Conservation (phyloP, 1,140 invertebrate species). For the Formica selysi region DNA sequence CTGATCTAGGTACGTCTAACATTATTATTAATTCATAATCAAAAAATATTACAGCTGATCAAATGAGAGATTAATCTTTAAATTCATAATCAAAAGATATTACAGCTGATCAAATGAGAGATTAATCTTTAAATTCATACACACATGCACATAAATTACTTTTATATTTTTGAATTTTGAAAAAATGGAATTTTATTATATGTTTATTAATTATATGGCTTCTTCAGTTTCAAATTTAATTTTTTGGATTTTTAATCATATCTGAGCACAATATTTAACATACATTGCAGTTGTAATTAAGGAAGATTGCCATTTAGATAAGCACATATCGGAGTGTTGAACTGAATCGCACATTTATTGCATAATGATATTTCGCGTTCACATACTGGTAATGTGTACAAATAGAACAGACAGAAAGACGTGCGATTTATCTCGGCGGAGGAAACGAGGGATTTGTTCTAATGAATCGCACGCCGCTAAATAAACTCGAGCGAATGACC, state of each 20-base stretch:
- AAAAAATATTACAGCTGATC: neutral
- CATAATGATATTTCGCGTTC: slow-evolving; percentile 23
- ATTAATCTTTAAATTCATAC: neutral
- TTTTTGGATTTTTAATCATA: neutral
- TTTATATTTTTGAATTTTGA: neutral
- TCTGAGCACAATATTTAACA: neutral
- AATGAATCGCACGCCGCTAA: slow-evolving; percentile 49
- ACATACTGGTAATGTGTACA: neutral
- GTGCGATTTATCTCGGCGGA: slow-evolving; percentile 44
- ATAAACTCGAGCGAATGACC: slow-evolving; percentile 53
- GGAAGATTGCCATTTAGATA: neutral
- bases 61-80: neutral
- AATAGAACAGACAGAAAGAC: neutral
- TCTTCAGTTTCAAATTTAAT: too few species aligned
- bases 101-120: neutral
- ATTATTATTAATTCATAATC: neutral
- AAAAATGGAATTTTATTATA: neutral
- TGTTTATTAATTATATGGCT: too few species aligned
- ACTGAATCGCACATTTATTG: slow-evolving; percentile 16
- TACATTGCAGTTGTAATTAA: neutral
- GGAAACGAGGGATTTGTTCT: slow-evolving; percentile 52
- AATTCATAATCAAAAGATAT: neutral
- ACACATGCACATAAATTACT: neutral
- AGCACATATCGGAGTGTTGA: neutral
- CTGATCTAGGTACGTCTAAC: slow-evolving; percentile 78